Base-by-base conservation (phyloP, 2,888 invertebrate genomes). In the Pilophorus perplexus region DNA sequence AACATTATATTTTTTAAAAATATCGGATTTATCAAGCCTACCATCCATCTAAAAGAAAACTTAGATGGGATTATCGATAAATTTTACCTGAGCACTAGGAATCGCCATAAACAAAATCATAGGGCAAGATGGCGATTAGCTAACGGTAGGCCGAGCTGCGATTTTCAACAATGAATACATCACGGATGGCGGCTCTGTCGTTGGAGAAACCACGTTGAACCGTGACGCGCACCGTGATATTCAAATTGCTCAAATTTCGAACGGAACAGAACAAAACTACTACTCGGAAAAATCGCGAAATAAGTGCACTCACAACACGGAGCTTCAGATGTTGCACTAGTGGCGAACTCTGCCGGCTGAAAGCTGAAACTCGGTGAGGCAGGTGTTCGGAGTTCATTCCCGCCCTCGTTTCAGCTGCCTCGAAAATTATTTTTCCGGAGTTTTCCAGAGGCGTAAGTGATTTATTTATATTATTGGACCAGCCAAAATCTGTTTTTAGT, bases 81-180 rank as follows among this genome's bases (percentile, higher is more conserved):
- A n/a, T n/a, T n/a, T 72, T 70, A 72, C 71, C 71, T 72, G 71
- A 46, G 46, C 64, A 67, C 68, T 67, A 57, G 40, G 67, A 70
- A 65, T 72, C 71, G 70, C 71, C 72, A 71, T 72, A 72, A 72
- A 73, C 73, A 73, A 73, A 69, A 62, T 71, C 67, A 60, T 71
- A 70, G 69, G 70, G 72, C 73, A 73, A 73, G 72, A 73, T 73
- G 73, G 73, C 73, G 72, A 68, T 64, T 69, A 64, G 67, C 67
- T 70, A 69, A 69, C 67, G 67, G 67, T 59, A 67, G 54, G 42
- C 52, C 37, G 44, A 68, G 57, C 48, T 64, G 60, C 38, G 62
- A 25, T 25, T 64, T 33, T 54, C 33, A 33, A 37, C n/a, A 22
- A 46, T 14, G 48, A 60, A 18, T 28, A 8, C 42, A 60, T 67